A percentile compares a stretch with the other conserved stretches of the same genome.
These are phyloP conservation scores for Urosaurus nigricauda DNA, from an alignment of 2,797 vertebrate genomes.

Conservation along the genomic window DNA sequence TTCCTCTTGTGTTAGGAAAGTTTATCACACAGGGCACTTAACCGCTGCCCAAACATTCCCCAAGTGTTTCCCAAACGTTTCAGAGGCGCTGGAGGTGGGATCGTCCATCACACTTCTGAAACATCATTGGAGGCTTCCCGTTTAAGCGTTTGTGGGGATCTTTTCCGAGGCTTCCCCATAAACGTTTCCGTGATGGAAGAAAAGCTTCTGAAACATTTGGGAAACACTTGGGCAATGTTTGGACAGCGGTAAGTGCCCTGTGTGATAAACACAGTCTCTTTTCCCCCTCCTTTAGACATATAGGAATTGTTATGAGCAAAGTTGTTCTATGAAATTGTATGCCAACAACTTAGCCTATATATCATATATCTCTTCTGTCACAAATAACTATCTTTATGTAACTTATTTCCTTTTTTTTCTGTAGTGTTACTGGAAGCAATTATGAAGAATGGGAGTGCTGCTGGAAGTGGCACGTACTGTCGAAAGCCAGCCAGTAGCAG, in stretches of 20 bases:
- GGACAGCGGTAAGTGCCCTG: too few species aligned
- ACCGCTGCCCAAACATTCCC: too few species aligned
- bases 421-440: slow-evolving; percentile 90
- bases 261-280: neutral
- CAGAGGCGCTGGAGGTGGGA: too few species aligned
- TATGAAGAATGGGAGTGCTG: slow-evolving; percentile 89
- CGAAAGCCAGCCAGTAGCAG: slow-evolving; percentile 79
- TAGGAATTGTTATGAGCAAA: neutral
- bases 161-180: too few species aligned
- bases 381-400: slow-evolving; percentile 37
- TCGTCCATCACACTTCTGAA: too few species aligned
- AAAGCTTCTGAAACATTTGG: too few species aligned
- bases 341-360: neutral
- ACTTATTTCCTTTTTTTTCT: slow-evolving; percentile 53
- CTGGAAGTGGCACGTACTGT: slow-evolving; percentile 84
- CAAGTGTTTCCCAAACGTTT: too few species aligned
- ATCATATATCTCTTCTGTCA: neutral
- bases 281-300: neutral
- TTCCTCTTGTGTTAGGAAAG: neutral
- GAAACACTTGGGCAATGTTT: too few species aligned
- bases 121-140: too few species aligned
- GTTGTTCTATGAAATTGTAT: neutral
- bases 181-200: too few species aligned
- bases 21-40: too few species aligned
- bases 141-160: too few species aligned